A percentile compares a stretch with the other conserved stretches of the same genome.
Conservation (phyloP, 1,140 invertebrate genomes). For the Vanessa atalanta region DNA sequence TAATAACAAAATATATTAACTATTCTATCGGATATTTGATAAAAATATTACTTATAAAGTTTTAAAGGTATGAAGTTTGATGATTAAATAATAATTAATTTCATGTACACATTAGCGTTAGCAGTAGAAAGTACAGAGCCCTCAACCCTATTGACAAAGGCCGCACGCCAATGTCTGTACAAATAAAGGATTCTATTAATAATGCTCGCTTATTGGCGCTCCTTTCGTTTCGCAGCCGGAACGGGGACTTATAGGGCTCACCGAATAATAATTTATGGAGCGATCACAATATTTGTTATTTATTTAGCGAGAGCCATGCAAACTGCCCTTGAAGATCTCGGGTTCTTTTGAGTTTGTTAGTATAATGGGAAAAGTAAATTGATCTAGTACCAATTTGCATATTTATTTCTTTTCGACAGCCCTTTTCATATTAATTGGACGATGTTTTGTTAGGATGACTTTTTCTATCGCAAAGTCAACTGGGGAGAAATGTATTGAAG, state of each 20-base stretch:
- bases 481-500: neutral
- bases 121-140: neutral
- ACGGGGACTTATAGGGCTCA: conserved; percentile 39
- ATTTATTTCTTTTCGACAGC: conserved; percentile 25
- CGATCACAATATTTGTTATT: conserved; percentile 59
- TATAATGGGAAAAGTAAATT: conserved; percentile 31
- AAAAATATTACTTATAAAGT: no score
- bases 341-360: conserved; percentile 24
- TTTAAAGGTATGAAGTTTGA: no score
- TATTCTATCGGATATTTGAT: no score
- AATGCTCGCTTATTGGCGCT: conserved; percentile 47
- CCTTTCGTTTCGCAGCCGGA: conserved; percentile 36
- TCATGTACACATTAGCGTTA: no score
- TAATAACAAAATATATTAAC: no score
- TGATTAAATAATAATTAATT: no score
- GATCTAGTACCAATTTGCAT: conserved; percentile 29
- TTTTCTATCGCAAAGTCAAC: neutral
- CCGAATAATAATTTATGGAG: conserved; percentile 50
- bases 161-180: conserved; percentile 36
- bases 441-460: conserved; percentile 19
- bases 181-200: conserved; percentile 52
- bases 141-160: conserved; percentile 36
- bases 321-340: conserved; percentile 40
- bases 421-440: conserved; percentile 30
- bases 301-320: conserved; percentile 45